Evolutionary conservation across 2,113 vertebrate genomes (phyloP).

Genomic region (Pangasianodon gigas): DNA sequence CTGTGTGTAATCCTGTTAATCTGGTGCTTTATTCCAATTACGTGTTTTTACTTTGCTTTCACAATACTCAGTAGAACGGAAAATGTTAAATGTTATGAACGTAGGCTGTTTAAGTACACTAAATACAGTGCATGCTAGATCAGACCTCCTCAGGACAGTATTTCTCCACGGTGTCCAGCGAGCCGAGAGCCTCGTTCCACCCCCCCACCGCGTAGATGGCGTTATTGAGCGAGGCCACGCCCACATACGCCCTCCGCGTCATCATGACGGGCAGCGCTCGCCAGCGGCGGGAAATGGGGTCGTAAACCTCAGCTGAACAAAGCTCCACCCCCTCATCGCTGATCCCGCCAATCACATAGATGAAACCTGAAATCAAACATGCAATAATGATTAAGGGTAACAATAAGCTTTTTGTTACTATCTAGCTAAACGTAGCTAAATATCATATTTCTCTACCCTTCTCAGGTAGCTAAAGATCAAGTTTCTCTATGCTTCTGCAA

Average conservation of each 20-base stretch:
- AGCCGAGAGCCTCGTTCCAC: constrained; percentile 91
- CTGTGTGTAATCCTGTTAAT: too few species aligned
- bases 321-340: constrained; percentile 90
- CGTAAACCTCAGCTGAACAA: constrained; percentile 86
- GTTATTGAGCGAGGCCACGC: constrained; percentile 88
- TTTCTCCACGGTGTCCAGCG: constrained; percentile 89
- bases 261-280: constrained; percentile 87
- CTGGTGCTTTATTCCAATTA: background rate
- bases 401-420: background rate
- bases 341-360: constrained; percentile 94
- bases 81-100: background rate
- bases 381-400: background rate
- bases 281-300: constrained; percentile 90
- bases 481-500: background rate
- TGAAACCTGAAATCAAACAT: constrained; percentile 77
- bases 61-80: background rate
- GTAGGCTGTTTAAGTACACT: background rate
- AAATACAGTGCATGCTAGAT: background rate
- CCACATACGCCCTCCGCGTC: constrained; percentile 88
- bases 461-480: background rate
- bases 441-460: background rate
- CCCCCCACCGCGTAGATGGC: constrained; percentile 93
- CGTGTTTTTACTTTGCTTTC: background rate
- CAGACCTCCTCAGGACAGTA: constrained; percentile 93
- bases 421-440: background rate